Conservation (phyloP, 2,113 vertebrate species). For the Ariopsis seemanni region DNA sequence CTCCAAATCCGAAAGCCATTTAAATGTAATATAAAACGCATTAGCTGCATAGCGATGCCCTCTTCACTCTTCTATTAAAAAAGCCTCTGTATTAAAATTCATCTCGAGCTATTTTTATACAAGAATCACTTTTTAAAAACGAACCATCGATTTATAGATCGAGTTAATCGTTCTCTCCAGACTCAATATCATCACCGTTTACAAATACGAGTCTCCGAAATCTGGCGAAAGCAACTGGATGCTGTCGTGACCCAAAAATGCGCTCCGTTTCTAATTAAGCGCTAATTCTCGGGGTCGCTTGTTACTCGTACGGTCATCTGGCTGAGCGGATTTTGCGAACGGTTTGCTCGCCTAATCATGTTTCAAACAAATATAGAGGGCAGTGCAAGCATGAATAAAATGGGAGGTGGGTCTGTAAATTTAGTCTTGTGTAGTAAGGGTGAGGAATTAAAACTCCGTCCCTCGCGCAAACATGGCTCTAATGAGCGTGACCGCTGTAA, state of each 20-base stretch:
- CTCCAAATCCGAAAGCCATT: constrained; percentile 44
- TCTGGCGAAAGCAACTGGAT: neutral
- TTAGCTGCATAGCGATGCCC: constrained; percentile 48
- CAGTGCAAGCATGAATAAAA: neutral
- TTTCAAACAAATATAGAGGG: neutral
- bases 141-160: neutral
- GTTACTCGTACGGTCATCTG: neutral
- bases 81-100: constrained; percentile 33
- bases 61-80: constrained; percentile 23
- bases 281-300: neutral
- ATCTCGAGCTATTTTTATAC: neutral
- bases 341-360: neutral
- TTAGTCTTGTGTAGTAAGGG: accelerated
- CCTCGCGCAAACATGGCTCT: neutral
- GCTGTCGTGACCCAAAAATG: neutral
- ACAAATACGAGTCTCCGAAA: neutral
- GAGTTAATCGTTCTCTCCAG: neutral
- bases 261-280: neutral
- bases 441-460: neutral
- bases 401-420: neutral
- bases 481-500: neutral
- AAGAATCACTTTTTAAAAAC: neutral
- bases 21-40: constrained; percentile 57
- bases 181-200: neutral
- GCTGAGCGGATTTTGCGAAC: neutral